phyloP scores from a whole-genome alignment of 2,113 vertebrate species.

The Pao palembangensis region DNA sequence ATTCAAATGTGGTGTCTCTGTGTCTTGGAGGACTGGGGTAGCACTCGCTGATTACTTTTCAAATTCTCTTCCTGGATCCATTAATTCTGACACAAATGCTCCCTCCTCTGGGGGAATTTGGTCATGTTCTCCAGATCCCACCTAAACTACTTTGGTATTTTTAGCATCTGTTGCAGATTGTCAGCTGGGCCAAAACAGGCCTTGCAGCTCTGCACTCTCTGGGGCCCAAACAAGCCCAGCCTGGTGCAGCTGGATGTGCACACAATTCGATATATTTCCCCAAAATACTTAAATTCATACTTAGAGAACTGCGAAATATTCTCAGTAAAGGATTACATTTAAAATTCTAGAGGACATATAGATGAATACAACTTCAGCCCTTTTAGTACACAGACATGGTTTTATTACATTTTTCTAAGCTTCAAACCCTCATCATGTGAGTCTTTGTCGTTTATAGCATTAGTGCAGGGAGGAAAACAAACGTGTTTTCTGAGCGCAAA shows the following conservation, averaged over 20 bases:
- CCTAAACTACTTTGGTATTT: background rate
- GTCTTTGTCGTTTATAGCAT: too few species aligned
- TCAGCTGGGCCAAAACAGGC: background rate
- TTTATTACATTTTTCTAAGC: too few species aligned
- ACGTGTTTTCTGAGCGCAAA: too few species aligned
- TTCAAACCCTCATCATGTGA: too few species aligned
- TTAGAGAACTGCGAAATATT: too few species aligned
- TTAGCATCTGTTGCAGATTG: background rate
- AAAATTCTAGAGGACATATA: too few species aligned
- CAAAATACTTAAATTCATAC: background rate
- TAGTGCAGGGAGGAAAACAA: too few species aligned
- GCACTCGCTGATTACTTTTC: constrained; percentile 2
- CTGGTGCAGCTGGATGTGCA: background rate
- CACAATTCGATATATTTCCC: background rate
- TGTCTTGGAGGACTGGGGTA: background rate
- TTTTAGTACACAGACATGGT: too few species aligned
- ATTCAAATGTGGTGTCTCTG: background rate
- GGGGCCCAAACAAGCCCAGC: background rate
- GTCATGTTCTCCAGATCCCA: background rate
- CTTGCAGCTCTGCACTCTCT: background rate
- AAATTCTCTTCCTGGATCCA: background rate
- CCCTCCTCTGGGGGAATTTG: background rate
- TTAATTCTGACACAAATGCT: background rate
- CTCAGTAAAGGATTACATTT: too few species aligned
- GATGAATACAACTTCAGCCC: too few species aligned